phyloP scores from a whole-genome alignment of 2,888 invertebrate species.

The Ommatoiulus sabulosus region DNA sequence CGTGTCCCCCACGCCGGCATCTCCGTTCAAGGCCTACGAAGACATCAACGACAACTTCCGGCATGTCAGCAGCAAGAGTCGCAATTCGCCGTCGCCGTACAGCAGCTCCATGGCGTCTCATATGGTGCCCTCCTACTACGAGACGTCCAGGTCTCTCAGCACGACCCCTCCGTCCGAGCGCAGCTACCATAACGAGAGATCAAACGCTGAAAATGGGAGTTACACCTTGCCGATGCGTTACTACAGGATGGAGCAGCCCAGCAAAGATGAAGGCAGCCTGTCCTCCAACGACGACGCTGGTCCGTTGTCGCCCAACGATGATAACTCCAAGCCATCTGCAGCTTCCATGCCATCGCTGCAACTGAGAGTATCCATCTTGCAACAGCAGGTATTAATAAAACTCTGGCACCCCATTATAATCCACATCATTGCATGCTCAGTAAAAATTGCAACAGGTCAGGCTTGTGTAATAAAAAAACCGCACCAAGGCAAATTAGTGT shows the following conservation, averaged over 20 bases:
- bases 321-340: conserved; percentile 36
- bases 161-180: conserved; percentile 22
- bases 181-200: conserved; percentile 62
- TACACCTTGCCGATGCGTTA: conserved; percentile 68
- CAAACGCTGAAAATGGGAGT: conserved; percentile 61
- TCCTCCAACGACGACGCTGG: conserved; percentile 41
- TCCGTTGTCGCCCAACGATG: conserved; percentile 50
- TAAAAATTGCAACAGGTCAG: too few relatives aligned
- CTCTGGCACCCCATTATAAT: not conserved
- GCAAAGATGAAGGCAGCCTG: conserved; percentile 50
- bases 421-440: too few relatives aligned
- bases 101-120: not conserved
- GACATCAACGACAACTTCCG: conserved; percentile 52
- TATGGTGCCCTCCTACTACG: not conserved
- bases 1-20: conserved; percentile 62
- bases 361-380: conserved; percentile 79
- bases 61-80: not conserved
- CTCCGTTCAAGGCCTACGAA: conserved; percentile 60
- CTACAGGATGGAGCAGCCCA: not conserved
- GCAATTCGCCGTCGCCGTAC: conserved; percentile 69
- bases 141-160: conserved; percentile 46
- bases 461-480: too few relatives aligned
- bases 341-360: conserved; percentile 65
- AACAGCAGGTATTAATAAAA: conserved; percentile 77
- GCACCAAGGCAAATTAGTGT: too few relatives aligned